Evolutionary conservation across 2,113 vertebrate species (phyloP).

Genomic region (Stomatorhinus ivindoensis): DNA sequence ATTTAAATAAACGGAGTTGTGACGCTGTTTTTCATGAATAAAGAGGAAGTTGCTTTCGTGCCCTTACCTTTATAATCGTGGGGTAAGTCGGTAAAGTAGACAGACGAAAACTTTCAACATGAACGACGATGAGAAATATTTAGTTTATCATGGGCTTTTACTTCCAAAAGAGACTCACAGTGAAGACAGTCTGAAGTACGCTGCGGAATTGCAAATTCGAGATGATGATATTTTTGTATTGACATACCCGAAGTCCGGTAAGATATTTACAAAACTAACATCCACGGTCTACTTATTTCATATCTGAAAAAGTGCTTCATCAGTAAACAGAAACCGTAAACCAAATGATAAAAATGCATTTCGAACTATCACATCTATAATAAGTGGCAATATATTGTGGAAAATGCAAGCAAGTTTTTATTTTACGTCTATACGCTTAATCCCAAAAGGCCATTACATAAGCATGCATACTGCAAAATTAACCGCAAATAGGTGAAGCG

Average conservation of each 20-base stretch:
- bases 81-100: not conserved
- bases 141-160: conserved; percentile 38
- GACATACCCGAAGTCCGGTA: conserved; percentile 53
- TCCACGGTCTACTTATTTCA: not conserved
- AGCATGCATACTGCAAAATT: not conserved
- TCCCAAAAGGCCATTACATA: not conserved
- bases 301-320: not conserved
- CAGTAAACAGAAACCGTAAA: not conserved
- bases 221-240: conserved; percentile 58
- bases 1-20: not conserved
- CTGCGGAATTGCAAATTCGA: conserved; percentile 43
- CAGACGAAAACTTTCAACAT: not conserved
- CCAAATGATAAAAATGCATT: not conserved
- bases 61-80: not conserved
- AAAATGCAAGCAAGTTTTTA: not conserved
- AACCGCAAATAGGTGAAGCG: not conserved
- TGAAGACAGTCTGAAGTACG: conserved; percentile 49
- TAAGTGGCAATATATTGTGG: not conserved
- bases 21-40: not conserved
- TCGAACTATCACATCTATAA: not conserved
- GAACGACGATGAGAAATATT: conserved; percentile 19
- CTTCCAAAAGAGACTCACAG: conserved; percentile 41
- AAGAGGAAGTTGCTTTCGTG: not conserved
- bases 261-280: conserved; percentile 2
- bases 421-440: not conserved